Evolutionary conservation across 2,888 invertebrate species (phyloP).

Genomic region (Stenichneumon culpator): DNA sequence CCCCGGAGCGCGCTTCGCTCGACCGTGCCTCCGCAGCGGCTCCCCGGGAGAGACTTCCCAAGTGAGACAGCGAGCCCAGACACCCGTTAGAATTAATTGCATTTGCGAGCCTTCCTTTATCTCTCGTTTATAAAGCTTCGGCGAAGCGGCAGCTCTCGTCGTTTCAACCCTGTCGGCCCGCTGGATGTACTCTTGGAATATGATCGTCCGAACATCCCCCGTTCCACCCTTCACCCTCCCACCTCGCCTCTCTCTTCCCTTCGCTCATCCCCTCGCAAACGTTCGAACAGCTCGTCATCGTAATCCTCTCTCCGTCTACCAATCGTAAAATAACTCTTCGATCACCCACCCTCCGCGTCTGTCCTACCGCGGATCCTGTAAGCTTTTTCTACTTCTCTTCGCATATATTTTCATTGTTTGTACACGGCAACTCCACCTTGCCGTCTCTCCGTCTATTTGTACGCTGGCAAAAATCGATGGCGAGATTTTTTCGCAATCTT

Average conservation of each 20-base stretch:
- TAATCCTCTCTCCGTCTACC: slow-evolving; percentile 22
- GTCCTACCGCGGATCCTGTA: not conserved
- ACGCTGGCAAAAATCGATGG: too few species aligned
- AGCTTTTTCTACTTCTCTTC: not conserved
- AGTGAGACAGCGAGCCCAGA: slow-evolving; percentile 49
- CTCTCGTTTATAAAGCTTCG: slow-evolving; percentile 77
- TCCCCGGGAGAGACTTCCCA: slow-evolving; percentile 44
- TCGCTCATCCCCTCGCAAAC: slow-evolving; percentile 4
- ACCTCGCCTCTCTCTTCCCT: slow-evolving; percentile 2
- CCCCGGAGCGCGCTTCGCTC: slow-evolving; percentile 22
- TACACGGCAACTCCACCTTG: not conserved
- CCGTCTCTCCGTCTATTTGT: too few species aligned
- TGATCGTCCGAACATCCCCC: slow-evolving; percentile 21
- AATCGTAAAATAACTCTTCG: slow-evolving; percentile 19
- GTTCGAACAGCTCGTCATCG: slow-evolving; percentile 15
- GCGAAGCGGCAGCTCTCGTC: slow-evolving; percentile 35
- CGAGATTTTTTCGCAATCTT: too few species aligned
- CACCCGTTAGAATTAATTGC: slow-evolving; percentile 77
- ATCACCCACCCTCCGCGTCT: not conserved
- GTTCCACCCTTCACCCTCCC: slow-evolving; percentile 1
- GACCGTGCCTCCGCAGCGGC: slow-evolving; percentile 49
- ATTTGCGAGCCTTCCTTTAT: slow-evolving; percentile 77
- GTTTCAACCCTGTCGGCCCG: not conserved
- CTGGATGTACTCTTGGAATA: slow-evolving; percentile 37
- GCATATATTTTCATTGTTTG: not conserved